Conservation (phyloP, 2,113 vertebrate species). For the Dunckerocampus dactyliophorus region DNA sequence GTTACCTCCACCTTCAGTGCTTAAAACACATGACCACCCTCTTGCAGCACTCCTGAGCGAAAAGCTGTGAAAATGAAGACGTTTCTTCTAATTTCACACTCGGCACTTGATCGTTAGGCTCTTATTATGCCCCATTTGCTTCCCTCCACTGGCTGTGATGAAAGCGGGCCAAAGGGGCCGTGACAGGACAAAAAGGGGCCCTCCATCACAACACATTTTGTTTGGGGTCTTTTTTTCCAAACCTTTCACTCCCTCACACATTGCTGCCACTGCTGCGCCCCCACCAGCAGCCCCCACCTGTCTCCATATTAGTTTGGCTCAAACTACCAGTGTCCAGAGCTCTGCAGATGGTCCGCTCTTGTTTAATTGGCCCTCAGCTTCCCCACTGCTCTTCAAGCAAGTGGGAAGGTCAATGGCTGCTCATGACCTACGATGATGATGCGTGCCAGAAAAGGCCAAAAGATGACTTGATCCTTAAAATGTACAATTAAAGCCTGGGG, state of each 20-base stretch:
- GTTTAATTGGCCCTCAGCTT: conserved; percentile 55
- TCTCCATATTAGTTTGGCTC: conserved; percentile 49
- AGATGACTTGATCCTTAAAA: conserved; percentile 16
- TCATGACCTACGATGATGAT: conserved; percentile 50
- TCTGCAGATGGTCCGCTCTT: conserved; percentile 47
- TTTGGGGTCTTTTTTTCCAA: conserved; percentile 68
- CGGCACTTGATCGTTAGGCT: conserved; percentile 68
- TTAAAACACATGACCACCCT: conserved; percentile 66
- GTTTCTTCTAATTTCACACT: conserved; percentile 81
- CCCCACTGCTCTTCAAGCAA: conserved; percentile 41
- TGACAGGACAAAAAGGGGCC: conserved; percentile 71
- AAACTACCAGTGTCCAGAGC: conserved; percentile 55
- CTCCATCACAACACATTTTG: conserved; percentile 72
- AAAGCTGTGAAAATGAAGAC: conserved; percentile 77
- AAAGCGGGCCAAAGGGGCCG: conserved; percentile 68
- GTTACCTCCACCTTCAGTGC: conserved; percentile 51
- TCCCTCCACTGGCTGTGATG: conserved; percentile 70
- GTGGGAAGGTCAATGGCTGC: conserved; percentile 65
- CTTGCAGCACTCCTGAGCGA: conserved; percentile 33
- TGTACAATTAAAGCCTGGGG: too few relatives aligned
- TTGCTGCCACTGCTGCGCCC: conserved; percentile 46
- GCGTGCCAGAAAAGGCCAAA: conserved; percentile 40
- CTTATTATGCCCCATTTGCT: conserved; percentile 74
- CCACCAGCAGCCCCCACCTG: conserved; percentile 58
- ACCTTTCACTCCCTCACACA: conserved; percentile 48